A percentile compares a stretch with the other conserved stretches of the same genome.
These are phyloP conservation scores for Acrocyrtus sp. DNA, from an alignment of 2,888 invertebrate genomes.

Conservation along the genomic window DNA sequence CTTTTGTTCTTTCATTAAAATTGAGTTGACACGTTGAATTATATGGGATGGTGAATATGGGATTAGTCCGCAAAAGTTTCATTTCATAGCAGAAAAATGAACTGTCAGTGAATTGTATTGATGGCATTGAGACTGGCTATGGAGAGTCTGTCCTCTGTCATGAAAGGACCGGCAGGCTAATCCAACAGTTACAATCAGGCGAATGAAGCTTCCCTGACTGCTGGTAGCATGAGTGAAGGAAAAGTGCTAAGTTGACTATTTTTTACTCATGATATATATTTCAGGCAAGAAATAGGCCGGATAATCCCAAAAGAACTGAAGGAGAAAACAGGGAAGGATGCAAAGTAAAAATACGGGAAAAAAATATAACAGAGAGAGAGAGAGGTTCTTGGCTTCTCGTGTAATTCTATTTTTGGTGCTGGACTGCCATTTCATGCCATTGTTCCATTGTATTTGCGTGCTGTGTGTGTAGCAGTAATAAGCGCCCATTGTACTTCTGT, in stretches of 20 bases:
- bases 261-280: slow-evolving; percentile 49
- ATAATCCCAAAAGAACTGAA: slow-evolving; percentile 51
- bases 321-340: slow-evolving; percentile 36
- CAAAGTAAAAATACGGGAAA: neutral
- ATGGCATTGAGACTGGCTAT: slow-evolving; percentile 40
- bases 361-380: slow-evolving; percentile 1
- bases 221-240: slow-evolving; percentile 35
- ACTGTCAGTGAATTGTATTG: slow-evolving; percentile 53
- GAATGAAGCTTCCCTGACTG: slow-evolving; percentile 46
- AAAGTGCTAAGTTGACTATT: slow-evolving; percentile 51
- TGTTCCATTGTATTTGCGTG: slow-evolving; percentile 31
- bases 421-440: slow-evolving; percentile 34
- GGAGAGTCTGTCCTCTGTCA: slow-evolving; percentile 43
- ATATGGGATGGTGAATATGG: slow-evolving; percentile 32
- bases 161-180: slow-evolving; percentile 29
- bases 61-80: slow-evolving; percentile 45
- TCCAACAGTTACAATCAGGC: slow-evolving; percentile 26
- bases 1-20: slow-evolving; percentile 48
- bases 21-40: slow-evolving; percentile 45
- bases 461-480: neutral
- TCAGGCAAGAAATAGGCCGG: slow-evolving; percentile 50
- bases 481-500: neutral
- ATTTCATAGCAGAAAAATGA: slow-evolving; percentile 38
- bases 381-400: slow-evolving; percentile 30
- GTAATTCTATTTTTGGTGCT: slow-evolving; percentile 29